phyloP scores from a whole-genome alignment of 2,113 vertebrate genomes.

The Anguilla rostrata region DNA sequence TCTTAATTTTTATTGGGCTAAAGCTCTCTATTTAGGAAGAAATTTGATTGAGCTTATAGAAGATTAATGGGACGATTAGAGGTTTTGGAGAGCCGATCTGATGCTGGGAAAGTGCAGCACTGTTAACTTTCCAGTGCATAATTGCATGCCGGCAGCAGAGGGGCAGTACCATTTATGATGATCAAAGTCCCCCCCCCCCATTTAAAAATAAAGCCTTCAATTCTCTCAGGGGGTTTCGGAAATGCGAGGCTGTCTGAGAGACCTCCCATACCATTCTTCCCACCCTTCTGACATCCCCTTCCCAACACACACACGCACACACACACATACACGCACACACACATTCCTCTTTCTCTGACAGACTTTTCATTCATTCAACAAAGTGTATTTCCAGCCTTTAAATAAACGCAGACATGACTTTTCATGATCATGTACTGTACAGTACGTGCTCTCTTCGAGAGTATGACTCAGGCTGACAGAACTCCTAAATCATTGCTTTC shows the following conservation, averaged over 20 bases:
- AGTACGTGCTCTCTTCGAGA: constrained; percentile 22
- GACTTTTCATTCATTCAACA: neutral
- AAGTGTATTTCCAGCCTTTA: constrained; percentile 3
- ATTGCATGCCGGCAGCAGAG: constrained; percentile 44
- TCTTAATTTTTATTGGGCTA: constrained; percentile 26
- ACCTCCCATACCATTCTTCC: constrained; percentile 37
- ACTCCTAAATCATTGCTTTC: constrained; percentile 2
- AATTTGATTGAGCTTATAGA: constrained; percentile 35
- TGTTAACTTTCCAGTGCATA: constrained; percentile 46
- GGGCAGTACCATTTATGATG: constrained; percentile 43
- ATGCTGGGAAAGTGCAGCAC: constrained; percentile 38
- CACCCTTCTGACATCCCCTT: constrained; percentile 46
- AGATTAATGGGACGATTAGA: constrained; percentile 47
- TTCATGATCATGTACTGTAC: constrained; percentile 51
- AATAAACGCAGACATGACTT: constrained; percentile 34
- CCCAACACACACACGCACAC: constrained; percentile 35
- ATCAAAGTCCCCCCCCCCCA: constrained; percentile 42
- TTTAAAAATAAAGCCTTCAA: constrained; percentile 51
- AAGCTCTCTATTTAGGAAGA: constrained; percentile 15
- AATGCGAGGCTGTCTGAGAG: constrained; percentile 47
- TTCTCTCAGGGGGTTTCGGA: constrained; percentile 34
- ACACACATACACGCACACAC: constrained; percentile 28
- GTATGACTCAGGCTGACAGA: constrained; percentile 34
- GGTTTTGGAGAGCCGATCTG: constrained; percentile 7
- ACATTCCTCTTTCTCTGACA: constrained; percentile 17